Conservation (phyloP, 2,888 invertebrate genomes). For the Apamea anceps region DNA sequence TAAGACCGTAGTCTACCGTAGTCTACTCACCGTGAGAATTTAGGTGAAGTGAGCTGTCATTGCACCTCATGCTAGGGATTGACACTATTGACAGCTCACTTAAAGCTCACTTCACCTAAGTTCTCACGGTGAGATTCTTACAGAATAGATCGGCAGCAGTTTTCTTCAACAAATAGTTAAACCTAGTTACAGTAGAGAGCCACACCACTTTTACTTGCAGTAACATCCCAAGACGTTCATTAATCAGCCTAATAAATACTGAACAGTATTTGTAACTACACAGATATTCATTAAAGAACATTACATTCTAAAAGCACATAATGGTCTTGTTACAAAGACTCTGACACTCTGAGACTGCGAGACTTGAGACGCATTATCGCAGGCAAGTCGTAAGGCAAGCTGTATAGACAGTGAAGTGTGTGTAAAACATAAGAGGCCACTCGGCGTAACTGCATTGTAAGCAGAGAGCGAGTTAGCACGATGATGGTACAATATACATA, state of each 20-base stretch:
- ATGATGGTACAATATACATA: constrained; percentile 29
- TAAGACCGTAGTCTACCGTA: neutral
- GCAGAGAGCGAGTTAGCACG: constrained; percentile 62
- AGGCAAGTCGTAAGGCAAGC: constrained; percentile 58
- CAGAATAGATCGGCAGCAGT: too few relatives aligned
- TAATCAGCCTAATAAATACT: neutral
- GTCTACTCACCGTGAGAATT: neutral
- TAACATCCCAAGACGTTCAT: neutral
- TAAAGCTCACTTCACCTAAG: neutral
- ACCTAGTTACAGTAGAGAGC: neutral
- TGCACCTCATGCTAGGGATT: neutral
- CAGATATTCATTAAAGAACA: neutral
- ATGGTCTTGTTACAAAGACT: constrained; percentile 41
- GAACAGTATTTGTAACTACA: neutral
- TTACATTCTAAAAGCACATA: constrained; percentile 13
- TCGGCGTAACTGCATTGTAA: constrained; percentile 78
- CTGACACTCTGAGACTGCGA: constrained; percentile 8
- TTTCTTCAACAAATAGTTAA: neutral
- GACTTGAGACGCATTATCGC: constrained; percentile 48
- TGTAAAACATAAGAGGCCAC: constrained; percentile 74
- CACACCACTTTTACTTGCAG: neutral
- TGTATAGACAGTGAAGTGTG: constrained; percentile 61
- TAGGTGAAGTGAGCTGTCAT: too few relatives aligned
- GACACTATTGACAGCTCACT: neutral
- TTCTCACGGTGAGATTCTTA: too few relatives aligned